Conservation (phyloP, 2,797 vertebrate species). For the Arremon brunneinucha region DNA sequence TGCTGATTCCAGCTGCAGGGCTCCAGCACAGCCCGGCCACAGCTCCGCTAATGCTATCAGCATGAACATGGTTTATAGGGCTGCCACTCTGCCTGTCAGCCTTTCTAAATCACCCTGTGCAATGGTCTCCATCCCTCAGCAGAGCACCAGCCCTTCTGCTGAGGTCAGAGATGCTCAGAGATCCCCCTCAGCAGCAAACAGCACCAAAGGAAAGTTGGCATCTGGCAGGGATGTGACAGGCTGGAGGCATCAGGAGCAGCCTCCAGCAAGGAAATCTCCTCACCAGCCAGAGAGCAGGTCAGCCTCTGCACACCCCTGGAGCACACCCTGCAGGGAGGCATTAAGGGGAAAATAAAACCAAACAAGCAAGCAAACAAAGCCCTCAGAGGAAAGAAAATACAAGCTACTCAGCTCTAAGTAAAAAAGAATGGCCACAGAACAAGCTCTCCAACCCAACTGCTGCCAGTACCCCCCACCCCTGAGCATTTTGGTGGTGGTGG, state of each 20-base stretch:
- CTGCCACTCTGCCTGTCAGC: background rate
- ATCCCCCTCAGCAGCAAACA: background rate
- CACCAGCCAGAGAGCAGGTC: background rate
- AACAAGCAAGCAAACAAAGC: background rate
- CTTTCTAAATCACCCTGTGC: constrained; percentile 50
- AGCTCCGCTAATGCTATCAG: constrained; percentile 51
- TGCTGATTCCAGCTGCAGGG: background rate
- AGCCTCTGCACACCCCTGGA: background rate
- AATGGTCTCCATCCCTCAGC: background rate
- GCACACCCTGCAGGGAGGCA: background rate
- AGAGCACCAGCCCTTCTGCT: background rate
- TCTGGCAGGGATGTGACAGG: background rate
- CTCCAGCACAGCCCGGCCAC: background rate
- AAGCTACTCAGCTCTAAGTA: rapidly evolving
- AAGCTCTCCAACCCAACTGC: rapidly evolving
- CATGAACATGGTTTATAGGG: constrained; percentile 57
- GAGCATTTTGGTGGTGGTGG: background rate
- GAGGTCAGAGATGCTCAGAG: background rate
- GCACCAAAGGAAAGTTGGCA: background rate
- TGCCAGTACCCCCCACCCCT: no score
- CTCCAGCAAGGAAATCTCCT: background rate
- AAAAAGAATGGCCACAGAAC: rapidly evolving
- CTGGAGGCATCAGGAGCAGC: background rate
- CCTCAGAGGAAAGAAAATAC: background rate
- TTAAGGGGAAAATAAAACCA: background rate